phyloP scores from a whole-genome alignment of 2,797 vertebrate species.

The Eurystomus glaucurus region DNA sequence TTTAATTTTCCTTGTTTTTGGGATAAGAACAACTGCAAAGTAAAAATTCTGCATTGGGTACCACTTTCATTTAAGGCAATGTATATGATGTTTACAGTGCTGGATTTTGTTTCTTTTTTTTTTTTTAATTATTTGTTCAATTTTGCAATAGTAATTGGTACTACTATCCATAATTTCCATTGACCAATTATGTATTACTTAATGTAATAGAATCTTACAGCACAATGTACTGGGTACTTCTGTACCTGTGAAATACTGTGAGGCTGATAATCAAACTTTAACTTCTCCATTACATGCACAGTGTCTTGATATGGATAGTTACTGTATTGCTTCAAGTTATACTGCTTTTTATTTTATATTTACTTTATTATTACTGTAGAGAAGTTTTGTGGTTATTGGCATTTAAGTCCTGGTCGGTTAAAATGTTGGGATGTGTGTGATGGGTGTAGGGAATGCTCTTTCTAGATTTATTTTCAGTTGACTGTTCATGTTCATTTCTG shows the following conservation, averaged over 20 bases:
- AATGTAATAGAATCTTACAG: background rate
- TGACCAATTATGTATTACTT: background rate
- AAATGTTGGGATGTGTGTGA: accelerated
- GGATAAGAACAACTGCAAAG: background rate
- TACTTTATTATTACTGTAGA: background rate
- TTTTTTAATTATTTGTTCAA: background rate
- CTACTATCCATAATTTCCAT: background rate
- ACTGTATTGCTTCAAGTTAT: background rate
- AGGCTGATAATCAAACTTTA: background rate
- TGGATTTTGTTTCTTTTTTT: background rate
- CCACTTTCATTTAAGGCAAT: background rate
- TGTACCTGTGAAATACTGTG: background rate
- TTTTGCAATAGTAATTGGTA: background rate
- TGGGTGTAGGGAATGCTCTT: background rate
- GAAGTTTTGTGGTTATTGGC: background rate
- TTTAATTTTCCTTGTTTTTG: background rate
- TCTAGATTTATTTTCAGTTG: background rate
- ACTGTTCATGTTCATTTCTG: background rate
- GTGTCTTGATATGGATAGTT: background rate
- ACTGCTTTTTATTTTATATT: background rate
- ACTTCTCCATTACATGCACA: background rate
- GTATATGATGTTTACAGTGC: background rate
- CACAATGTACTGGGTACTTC: background rate
- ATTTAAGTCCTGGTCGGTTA: background rate
- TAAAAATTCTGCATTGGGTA: accelerated